phyloP scores from a whole-genome alignment of 2,797 vertebrate genomes.

The Poecilia velifera region DNA sequence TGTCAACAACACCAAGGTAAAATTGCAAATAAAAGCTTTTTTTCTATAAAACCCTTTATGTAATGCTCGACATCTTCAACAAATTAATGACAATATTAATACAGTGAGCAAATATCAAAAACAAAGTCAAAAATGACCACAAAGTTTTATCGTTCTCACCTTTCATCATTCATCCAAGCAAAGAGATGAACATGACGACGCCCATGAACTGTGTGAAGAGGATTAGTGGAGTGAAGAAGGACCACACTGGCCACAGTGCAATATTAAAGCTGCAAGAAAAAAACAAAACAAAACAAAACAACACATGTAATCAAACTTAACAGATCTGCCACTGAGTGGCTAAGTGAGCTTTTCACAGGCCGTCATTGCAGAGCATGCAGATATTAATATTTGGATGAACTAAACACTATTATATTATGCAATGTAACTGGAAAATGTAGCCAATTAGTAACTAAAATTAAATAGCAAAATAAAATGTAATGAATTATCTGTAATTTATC shows the following conservation, averaged over 20 bases:
- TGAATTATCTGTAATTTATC: not conserved
- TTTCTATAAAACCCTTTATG: not conserved
- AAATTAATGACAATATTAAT: not conserved
- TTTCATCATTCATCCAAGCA: slow-evolving; percentile 85
- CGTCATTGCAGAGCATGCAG: not conserved
- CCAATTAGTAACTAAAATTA: not conserved
- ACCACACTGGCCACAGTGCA: slow-evolving; percentile 94
- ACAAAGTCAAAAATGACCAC: not conserved
- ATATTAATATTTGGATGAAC: not conserved
- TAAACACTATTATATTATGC: not conserved
- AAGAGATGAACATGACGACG: slow-evolving; percentile 92
- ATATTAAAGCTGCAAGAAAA: slow-evolving; percentile 87
- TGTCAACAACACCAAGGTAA: not conserved
- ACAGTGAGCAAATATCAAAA: not conserved
- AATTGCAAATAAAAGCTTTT: not conserved
- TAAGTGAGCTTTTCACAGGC: not conserved
- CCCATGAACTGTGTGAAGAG: slow-evolving; percentile 98
- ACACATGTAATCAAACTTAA: not conserved
- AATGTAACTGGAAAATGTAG: not conserved
- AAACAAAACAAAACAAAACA: not conserved
- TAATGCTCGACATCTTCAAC: not conserved
- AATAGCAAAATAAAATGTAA: not conserved
- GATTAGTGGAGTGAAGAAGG: slow-evolving; percentile 91
- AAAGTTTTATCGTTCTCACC: slow-evolving; percentile 62
- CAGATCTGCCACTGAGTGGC: not conserved